phyloP scores from a whole-genome alignment of 2,888 invertebrate genomes.

The Liposcelis brunnea region DNA sequence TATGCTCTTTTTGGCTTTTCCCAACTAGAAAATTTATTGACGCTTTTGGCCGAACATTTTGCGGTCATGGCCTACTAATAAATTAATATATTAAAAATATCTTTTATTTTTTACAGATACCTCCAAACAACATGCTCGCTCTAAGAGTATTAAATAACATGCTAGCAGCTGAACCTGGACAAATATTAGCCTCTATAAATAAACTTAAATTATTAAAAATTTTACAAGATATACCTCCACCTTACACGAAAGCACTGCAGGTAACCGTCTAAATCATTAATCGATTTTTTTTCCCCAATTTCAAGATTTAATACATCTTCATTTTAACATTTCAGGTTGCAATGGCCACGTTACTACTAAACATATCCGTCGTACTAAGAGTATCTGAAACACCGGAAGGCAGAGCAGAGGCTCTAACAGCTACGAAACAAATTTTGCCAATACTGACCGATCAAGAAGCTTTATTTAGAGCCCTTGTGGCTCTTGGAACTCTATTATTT shows the following conservation, averaged over 20 bases:
- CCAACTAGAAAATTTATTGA: too few species aligned
- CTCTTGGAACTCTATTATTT: conserved; percentile 43
- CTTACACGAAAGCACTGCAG: conserved; percentile 6
- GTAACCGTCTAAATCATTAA: too few species aligned
- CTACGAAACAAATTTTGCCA: conserved; percentile 17
- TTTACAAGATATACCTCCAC: not conserved
- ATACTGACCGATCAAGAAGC: conserved; percentile 51
- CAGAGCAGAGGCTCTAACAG: conserved; percentile 11
- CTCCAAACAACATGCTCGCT: conserved; percentile 60
- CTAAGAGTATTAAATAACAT: conserved; percentile 69
- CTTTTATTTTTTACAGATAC: conserved; percentile 23
- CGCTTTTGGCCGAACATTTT: too few species aligned
- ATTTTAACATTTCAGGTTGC: conserved; percentile 42
- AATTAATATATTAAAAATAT: conserved; percentile 27
- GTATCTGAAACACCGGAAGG: conserved; percentile 6
- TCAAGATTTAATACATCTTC: not conserved
- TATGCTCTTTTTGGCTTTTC: too few species aligned
- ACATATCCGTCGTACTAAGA: conserved; percentile 44
- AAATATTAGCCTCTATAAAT: conserved; percentile 29
- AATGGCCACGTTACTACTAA: conserved; percentile 51
- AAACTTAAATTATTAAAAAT: conserved; percentile 11
- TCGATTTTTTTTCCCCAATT: not conserved
- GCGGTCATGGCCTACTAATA: too few species aligned
- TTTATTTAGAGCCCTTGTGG: conserved; percentile 55
- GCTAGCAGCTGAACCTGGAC: conserved; percentile 49